Evolutionary conservation across 2,888 invertebrate genomes (phyloP).

Genomic region (Mallateleia sp.): DNA sequence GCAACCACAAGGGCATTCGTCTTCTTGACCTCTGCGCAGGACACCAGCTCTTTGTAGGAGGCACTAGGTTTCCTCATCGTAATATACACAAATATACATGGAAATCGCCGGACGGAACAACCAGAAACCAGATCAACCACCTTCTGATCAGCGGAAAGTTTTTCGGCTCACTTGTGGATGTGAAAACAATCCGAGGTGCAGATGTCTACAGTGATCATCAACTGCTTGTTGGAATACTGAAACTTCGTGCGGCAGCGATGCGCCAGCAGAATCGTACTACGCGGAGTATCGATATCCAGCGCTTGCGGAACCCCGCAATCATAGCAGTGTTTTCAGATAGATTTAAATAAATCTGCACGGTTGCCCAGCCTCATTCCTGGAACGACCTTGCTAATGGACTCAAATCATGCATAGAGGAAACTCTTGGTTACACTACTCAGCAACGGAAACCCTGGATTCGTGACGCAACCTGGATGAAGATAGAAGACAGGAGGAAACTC

Average conservation of each 20-base stretch:
- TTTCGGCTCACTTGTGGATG: too few relatives aligned
- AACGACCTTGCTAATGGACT: not conserved
- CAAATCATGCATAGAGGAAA: constrained; percentile 20
- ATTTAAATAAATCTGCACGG: too few relatives aligned
- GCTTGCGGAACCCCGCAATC: not conserved
- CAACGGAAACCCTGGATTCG: constrained; percentile 57
- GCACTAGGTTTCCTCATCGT: too few relatives aligned
- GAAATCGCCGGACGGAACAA: too few relatives aligned
- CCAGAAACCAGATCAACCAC: too few relatives aligned
- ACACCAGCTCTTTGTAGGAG: too few relatives aligned
- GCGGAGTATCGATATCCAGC: not conserved
- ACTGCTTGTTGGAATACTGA: not conserved
- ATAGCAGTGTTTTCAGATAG: too few relatives aligned
- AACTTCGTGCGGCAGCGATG: not conserved
- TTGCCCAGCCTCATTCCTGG: not conserved
- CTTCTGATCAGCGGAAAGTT: too few relatives aligned
- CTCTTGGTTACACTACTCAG: constrained; percentile 8
- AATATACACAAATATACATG: too few relatives aligned
- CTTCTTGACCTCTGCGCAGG: too few relatives aligned
- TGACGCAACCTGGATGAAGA: constrained; percentile 38
- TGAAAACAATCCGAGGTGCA: not conserved
- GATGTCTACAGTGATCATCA: not conserved
- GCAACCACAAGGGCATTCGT: too few relatives aligned
- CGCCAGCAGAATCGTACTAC: not conserved
- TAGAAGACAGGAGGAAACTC: constrained; percentile 37